phyloP scores from a whole-genome alignment of 2,797 vertebrate species.

The Spinus olivaceus region DNA sequence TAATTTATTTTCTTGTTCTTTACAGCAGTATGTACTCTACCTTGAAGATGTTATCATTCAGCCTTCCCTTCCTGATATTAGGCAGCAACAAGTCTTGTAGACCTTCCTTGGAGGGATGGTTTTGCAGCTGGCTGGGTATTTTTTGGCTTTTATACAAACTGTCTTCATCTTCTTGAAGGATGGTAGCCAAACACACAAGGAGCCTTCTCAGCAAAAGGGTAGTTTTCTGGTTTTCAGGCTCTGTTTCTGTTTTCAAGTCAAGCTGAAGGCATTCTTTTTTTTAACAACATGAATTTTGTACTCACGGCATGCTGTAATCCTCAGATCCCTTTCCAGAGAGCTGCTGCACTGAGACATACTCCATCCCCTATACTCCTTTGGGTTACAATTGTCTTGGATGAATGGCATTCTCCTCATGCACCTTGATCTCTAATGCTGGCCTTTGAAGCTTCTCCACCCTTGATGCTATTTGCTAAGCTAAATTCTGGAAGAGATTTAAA shows the following conservation, averaged over 20 bases:
- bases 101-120: background rate
- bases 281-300: background rate
- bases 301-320: background rate
- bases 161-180: background rate
- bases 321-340: background rate
- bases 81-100: background rate
- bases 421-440: background rate
- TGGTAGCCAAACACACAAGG: background rate
- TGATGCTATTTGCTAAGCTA: background rate
- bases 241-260: background rate
- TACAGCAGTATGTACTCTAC: background rate
- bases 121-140: background rate
- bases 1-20: background rate
- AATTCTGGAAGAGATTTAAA: background rate
- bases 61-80: accelerated
- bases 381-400: background rate
- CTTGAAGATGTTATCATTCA: background rate
- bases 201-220: background rate
- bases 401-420: background rate
- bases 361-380: background rate
- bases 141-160: background rate
- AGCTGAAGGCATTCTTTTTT: background rate
- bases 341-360: background rate
- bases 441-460: background rate
- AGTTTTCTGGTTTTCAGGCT: background rate